A percentile compares a stretch with the other conserved stretches of the same genome.
Evolutionary conservation across 1,140 invertebrate genomes (phyloP).

Genomic region (Berghia stephanieae): DNA sequence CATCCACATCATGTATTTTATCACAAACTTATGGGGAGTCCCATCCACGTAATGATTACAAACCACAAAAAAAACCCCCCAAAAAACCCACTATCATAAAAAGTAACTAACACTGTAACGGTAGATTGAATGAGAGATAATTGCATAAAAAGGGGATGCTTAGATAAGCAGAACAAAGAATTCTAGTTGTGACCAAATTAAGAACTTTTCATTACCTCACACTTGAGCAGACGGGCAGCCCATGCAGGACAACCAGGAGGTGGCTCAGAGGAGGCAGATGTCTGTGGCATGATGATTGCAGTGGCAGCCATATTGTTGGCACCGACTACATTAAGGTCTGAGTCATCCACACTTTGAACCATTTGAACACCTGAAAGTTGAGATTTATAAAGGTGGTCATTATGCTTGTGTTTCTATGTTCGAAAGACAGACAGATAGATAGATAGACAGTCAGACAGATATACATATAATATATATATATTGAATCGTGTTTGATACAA

Average conservation of each 20-base stretch:
- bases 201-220: conserved; percentile 52
- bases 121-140: not conserved
- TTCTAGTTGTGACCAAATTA: not conserved
- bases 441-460: too few relatives aligned
- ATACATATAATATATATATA: too few relatives aligned
- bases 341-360: conserved; percentile 16
- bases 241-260: conserved; percentile 57
- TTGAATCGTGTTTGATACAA: too few relatives aligned
- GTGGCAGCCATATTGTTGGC: conserved; percentile 33
- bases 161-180: not conserved
- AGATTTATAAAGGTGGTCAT: not conserved
- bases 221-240: conserved; percentile 58
- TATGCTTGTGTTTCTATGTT: not conserved
- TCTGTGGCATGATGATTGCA: conserved; percentile 52
- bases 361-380: conserved; percentile 1
- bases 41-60: not conserved
- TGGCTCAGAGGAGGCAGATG: conserved; percentile 34
- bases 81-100: not conserved
- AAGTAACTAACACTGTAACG: not conserved
- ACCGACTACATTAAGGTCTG: conserved; percentile 25
- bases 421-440: too few relatives aligned
- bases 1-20: not conserved
- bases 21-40: not conserved
- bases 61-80: not conserved
- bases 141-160: not conserved